These are phyloP conservation scores for Incurvaria masculella DNA, from an alignment of 2,888 invertebrate genomes.

Conservation along the genomic window DNA sequence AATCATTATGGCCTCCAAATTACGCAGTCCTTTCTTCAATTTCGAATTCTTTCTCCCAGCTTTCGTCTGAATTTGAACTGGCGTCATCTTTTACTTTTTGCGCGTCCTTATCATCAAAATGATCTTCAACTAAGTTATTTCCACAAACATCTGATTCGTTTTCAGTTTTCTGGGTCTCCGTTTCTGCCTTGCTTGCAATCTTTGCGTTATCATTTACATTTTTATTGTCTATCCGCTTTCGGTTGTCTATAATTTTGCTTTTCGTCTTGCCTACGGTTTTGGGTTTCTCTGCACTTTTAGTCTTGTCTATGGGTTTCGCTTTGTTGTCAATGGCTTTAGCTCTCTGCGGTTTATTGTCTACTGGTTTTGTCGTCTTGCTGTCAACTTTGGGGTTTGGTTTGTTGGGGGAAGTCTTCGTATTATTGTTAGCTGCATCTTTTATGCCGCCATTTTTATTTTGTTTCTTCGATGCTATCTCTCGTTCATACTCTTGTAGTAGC, in stretches of 20 bases:
- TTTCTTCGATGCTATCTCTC: constrained; percentile 54
- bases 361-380: constrained; percentile 3
- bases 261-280: constrained; percentile 30
- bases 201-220: too few relatives aligned
- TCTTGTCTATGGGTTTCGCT: constrained; percentile 14
- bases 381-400: constrained; percentile 14
- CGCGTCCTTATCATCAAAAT: constrained; percentile 44
- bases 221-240: too few relatives aligned
- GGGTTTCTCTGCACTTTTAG: constrained; percentile 25
- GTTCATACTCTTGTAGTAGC: constrained; percentile 66
- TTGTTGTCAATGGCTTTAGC: constrained; percentile 18
- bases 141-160: constrained; percentile 45
- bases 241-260: constrained; percentile 27
- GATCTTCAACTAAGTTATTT: constrained; percentile 50
- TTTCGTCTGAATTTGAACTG: constrained; percentile 53
- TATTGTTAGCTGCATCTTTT: constrained; percentile 36
- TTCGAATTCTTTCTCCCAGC: constrained; percentile 63
- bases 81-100: constrained; percentile 36
- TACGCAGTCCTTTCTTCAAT: constrained; percentile 31
- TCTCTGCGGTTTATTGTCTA: constrained; percentile 14
- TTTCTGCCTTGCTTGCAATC: too few relatives aligned
- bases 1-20: not conserved
- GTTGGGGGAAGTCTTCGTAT: constrained; percentile 17
- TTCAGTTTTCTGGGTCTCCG: constrained; percentile 24
- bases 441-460: constrained; percentile 27